Percentiles rank a stretch among this genome's conserved stretches.
These are phyloP conservation scores for Empidonax alnorum DNA, from an alignment of 2,113 vertebrate genomes.

Conservation along the genomic window DNA sequence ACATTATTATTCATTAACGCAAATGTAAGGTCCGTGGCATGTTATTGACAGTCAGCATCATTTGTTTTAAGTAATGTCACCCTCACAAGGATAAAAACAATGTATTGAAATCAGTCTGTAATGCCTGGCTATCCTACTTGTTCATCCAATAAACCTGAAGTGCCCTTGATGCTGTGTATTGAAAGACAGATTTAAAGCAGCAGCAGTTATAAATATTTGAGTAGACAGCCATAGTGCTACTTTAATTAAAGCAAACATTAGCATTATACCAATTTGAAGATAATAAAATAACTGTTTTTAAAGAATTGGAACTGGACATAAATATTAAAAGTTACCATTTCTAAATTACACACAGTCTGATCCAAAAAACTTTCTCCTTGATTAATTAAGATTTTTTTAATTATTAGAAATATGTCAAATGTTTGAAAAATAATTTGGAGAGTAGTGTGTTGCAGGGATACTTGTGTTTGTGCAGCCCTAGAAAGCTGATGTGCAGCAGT, in stretches of 20 bases:
- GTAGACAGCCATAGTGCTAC: neutral
- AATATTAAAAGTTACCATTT: neutral
- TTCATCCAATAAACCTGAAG: neutral
- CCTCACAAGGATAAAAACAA: neutral
- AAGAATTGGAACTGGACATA: neutral
- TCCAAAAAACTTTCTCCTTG: neutral
- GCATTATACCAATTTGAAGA: neutral
- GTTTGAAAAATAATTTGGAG: slow-evolving; percentile 27
- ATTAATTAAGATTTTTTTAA: slow-evolving; percentile 14
- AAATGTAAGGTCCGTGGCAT: neutral
- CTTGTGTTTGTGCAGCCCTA: slow-evolving; percentile 7
- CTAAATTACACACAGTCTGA: neutral
- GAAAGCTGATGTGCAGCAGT: slow-evolving; percentile 28
- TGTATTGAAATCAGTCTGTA: neutral
- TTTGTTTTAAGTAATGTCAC: neutral
- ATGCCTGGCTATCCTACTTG: neutral
- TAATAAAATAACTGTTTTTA: neutral
- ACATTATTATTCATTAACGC: neutral
- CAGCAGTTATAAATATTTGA: neutral
- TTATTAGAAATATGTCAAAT: neutral
- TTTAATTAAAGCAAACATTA: slow-evolving; percentile 5
- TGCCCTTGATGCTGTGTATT: neutral
- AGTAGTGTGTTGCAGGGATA: neutral
- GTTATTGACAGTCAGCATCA: neutral
- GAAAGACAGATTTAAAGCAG: neutral